Base-by-base conservation (phyloP, 2,888 invertebrate species). In the Pollenia griseotomentosa region DNA sequence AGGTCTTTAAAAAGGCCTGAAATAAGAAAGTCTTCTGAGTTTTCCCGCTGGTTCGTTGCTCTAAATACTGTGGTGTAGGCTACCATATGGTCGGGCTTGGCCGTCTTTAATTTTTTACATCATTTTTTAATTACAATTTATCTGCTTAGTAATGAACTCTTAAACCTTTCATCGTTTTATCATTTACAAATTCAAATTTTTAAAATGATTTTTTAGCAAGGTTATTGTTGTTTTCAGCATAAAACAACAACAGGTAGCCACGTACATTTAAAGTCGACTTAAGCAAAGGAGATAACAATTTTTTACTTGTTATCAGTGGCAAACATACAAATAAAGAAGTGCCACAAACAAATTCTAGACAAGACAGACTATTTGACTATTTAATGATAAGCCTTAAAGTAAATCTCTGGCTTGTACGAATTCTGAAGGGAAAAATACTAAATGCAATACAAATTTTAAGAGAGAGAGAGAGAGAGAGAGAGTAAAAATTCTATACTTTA, bases 281-380 rank as follows among this genome's bases (percentile, higher is more conserved):
- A 44, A 68, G 33, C n/a, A 9, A 16, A 46, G 48, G 14, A 57
- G 65, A 81, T 57, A 73, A 55, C 65, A 66, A 66, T 42, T 33
- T 6, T 63, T 40, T 59, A 59, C 6, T 73, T 46, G 33, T 84
- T 80, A 80, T 73, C 73, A 68, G 44, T 19, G 33, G 61, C 73
- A 68, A 81, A 53, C 71, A 85, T 61, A 84, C 51, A 68, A 16
- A 14, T 44, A 16, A 66, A 33, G 61, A 85, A 57, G 23, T 71
- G 55, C 16, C 12, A 48, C 57, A 82, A 66, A 75, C 48, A 63
- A 57, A 51, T 48, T 57, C 7, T 66, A 19, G 46, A 48, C 19
- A 61, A 79, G 48, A 55, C 19, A n/a, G 5, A 46, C 40, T 6
- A 33, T 33, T 44, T 71, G n/a, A 42, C 19, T 19, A 55, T 55